Conservation (phyloP, 2,797 vertebrate species). For the Caiman crocodilus region DNA sequence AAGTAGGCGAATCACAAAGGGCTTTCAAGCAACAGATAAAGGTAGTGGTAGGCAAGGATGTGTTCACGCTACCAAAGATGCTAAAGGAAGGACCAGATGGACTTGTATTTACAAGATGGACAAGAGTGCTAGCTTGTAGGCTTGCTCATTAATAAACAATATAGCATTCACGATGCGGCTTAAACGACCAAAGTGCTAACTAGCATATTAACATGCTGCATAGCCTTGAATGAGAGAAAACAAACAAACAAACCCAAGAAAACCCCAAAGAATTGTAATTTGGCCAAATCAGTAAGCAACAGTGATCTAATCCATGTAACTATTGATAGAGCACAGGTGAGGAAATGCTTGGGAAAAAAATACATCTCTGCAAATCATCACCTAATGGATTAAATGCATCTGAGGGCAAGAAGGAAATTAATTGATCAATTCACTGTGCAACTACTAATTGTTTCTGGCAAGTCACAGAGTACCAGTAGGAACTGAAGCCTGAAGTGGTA, state of each 20-base stretch:
- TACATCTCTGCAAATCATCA: conserved; percentile 70
- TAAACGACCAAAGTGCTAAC: conserved; percentile 61
- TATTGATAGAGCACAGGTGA: conserved; percentile 72
- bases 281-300: conserved; percentile 54
- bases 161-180: conserved; percentile 67
- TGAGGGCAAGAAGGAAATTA: conserved; percentile 73
- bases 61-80: conserved; percentile 1
- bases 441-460: conserved; percentile 76
- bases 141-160: conserved; percentile 57
- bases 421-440: conserved; percentile 78
- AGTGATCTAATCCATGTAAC: conserved; percentile 66
- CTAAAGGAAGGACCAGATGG: neutral
- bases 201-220: conserved; percentile 52
- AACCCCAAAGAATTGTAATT: conserved; percentile 30
- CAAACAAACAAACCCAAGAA: too few species aligned
- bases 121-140: conserved; percentile 39
- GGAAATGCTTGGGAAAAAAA: conserved; percentile 37
- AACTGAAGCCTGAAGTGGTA: conserved; percentile 1
- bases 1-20: neutral
- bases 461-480: conserved; percentile 48
- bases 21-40: neutral
- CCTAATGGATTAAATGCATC: conserved; percentile 76
- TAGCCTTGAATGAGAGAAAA: conserved; percentile 42
- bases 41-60: neutral
- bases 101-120: conserved; percentile 13